A percentile compares a stretch with the other conserved stretches of the same genome.
Evolutionary conservation across 2,888 invertebrate genomes (phyloP).

Genomic region (Nymphalis c-album): DNA sequence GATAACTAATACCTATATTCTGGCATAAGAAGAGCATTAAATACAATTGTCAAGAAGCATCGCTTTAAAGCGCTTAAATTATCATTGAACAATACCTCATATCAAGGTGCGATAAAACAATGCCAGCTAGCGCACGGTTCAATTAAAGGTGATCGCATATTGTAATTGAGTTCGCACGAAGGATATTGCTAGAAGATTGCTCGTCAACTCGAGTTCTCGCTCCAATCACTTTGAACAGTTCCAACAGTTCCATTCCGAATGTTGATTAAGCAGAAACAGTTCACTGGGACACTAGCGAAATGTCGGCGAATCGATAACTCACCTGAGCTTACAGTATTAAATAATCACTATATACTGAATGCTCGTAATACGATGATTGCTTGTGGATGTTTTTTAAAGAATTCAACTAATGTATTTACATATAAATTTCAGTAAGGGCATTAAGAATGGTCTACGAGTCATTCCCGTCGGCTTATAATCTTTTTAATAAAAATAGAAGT

Average conservation of each 20-base stretch:
- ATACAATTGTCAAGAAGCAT: neutral
- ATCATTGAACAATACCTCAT: constrained; percentile 3
- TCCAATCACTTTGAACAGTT: constrained; percentile 69
- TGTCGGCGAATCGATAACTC: constrained; percentile 47
- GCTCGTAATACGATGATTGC: no score
- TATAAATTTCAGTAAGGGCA: no score
- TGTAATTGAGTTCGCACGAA: constrained; percentile 75
- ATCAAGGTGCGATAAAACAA: constrained; percentile 8
- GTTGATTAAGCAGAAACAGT: constrained; percentile 78
- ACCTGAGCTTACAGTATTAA: neutral
- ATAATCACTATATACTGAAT: no score
- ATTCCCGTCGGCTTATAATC: no score
- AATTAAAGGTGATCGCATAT: constrained; percentile 55
- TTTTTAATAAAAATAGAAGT: no score
- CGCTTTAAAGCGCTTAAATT: neutral
- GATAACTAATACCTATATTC: no score
- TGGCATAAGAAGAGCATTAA: neutral
- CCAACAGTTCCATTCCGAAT: constrained; percentile 66
- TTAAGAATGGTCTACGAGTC: no score
- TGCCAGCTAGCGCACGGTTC: constrained; percentile 44
- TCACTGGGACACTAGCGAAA: constrained; percentile 65
- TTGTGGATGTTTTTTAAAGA: no score
- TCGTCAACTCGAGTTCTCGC: constrained; percentile 72
- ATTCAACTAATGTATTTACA: no score
- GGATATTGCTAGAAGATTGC: constrained; percentile 81